Evolutionary conservation across 2,113 vertebrate genomes (phyloP).

Genomic region (Athene cunicularia): DNA sequence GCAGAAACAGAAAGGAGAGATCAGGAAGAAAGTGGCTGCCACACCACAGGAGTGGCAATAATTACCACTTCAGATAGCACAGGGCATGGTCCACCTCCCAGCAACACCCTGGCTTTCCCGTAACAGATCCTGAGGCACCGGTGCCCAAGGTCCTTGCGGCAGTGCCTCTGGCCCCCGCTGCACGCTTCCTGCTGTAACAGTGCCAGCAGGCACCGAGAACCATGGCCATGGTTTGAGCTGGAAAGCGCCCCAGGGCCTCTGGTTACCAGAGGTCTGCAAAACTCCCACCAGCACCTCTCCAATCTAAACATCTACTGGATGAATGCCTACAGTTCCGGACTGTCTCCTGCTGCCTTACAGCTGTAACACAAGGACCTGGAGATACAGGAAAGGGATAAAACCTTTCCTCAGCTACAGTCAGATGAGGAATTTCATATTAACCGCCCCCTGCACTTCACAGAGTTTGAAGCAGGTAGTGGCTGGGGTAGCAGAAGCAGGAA

Average conservation of each 20-base stretch:
- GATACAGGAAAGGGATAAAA: neutral
- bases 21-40: neutral
- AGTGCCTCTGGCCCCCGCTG: neutral
- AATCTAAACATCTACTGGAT: neutral
- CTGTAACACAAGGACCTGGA: fast-evolving
- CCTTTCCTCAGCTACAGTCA: neutral
- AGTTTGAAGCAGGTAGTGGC: neutral
- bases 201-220: neutral
- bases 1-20: neutral
- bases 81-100: neutral
- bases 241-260: fast-evolving
- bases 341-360: neutral
- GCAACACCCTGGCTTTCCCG: neutral
- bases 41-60: neutral
- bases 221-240: fast-evolving
- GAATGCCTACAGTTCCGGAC: neutral
- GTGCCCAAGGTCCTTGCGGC: neutral
- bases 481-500: neutral
- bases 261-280: neutral
- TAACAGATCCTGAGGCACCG: neutral
- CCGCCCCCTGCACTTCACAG: neutral
- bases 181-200: neutral
- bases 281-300: neutral
- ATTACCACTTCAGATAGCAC: neutral
- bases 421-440: neutral